Evolutionary conservation across 1,140 invertebrate genomes (phyloP).

Genomic region (Palaemon carinicauda): DNA sequence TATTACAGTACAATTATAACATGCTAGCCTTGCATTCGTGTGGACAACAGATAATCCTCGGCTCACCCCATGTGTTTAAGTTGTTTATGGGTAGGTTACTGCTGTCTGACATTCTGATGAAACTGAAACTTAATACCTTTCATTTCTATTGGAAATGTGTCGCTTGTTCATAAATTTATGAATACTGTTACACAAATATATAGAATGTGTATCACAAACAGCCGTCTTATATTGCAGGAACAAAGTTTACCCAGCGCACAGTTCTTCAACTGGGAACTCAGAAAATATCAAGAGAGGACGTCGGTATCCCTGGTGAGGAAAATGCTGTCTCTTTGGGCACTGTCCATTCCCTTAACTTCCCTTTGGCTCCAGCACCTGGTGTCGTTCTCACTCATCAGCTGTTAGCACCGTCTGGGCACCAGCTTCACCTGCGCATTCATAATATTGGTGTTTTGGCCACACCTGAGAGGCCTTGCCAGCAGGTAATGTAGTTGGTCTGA

Average conservation of each 20-base stretch:
- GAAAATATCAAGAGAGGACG: not conserved
- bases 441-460: constrained; percentile 24
- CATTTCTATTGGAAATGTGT: no score
- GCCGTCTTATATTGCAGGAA: not conserved
- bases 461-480: not conserved
- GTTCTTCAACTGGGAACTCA: constrained; percentile 7
- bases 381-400: constrained; percentile 69
- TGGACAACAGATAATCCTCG: no score
- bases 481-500: constrained; percentile 33
- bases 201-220: no score
- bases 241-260: constrained; percentile 12
- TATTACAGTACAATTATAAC: no score
- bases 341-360: constrained; percentile 68
- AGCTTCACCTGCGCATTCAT: constrained; percentile 66
- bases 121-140: no score
- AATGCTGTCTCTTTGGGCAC: constrained; percentile 25
- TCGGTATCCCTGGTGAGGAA: constrained; percentile 27
- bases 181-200: no score
- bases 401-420: constrained; percentile 69
- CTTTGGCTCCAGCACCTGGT: constrained; percentile 66
- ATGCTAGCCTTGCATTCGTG: no score
- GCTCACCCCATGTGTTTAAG: no score
- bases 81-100: no score
- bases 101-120: no score
- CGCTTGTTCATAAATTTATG: no score